Percentiles rank a stretch among this genome's conserved stretches.
These are phyloP conservation scores for Tenthredo mesomela DNA, from an alignment of 2,888 invertebrate species.

Conservation along the genomic window DNA sequence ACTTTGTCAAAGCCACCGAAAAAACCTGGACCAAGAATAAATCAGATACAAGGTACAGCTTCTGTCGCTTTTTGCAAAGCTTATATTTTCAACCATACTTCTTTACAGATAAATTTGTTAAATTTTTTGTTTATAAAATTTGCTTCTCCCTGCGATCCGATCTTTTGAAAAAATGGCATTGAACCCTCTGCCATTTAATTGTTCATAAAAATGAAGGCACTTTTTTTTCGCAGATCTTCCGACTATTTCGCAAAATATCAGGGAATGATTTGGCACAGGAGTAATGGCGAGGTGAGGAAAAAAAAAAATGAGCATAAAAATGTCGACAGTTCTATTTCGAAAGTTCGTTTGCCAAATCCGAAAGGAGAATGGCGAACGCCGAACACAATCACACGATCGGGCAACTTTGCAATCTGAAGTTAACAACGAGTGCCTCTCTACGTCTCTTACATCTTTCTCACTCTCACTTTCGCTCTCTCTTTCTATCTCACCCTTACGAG, in stretches of 20 bases:
- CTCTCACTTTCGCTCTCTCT: slow-evolving; percentile 36
- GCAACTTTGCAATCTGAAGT: slow-evolving; percentile 72
- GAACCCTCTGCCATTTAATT: background rate
- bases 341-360: slow-evolving; percentile 25
- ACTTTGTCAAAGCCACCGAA: background rate
- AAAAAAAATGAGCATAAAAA: background rate
- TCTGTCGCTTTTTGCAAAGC: background rate
- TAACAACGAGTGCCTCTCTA: slow-evolving; percentile 64
- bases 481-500: slow-evolving; percentile 38
- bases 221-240: background rate
- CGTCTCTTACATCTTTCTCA: slow-evolving; percentile 38
- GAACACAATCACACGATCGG: slow-evolving; percentile 73
- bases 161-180: too few species aligned
- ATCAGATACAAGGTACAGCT: background rate
- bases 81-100: background rate
- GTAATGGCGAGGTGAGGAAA: background rate
- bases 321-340: slow-evolving; percentile 34
- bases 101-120: background rate
- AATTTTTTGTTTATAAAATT: background rate
- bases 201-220: background rate
- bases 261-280: slow-evolving; percentile 14
- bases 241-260: background rate
- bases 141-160: background rate
- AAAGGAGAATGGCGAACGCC: slow-evolving; percentile 56
- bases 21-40: background rate